Evolutionary conservation across 1,140 invertebrate species (phyloP).

Genomic region (Cheumatopsyche charites): DNA sequence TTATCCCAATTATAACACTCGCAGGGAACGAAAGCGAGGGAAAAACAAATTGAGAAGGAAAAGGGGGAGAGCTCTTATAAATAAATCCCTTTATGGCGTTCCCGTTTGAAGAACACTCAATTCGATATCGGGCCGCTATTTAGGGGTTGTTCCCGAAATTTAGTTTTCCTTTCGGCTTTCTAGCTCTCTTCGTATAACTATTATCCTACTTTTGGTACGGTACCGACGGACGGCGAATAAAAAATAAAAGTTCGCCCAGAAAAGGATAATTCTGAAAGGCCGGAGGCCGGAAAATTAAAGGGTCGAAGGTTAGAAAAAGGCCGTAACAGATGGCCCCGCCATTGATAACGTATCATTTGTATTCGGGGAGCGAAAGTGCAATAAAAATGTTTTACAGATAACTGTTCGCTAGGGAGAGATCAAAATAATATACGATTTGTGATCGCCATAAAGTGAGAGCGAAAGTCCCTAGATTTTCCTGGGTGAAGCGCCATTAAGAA

Average conservation of each 20-base stretch:
- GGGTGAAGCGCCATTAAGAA: slow-evolving; percentile 23
- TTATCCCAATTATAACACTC: slow-evolving; percentile 6
- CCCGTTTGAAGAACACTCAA: slow-evolving; percentile 25
- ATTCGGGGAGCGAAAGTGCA: slow-evolving; percentile 45
- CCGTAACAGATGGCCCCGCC: slow-evolving; percentile 43
- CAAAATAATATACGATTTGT: slow-evolving; percentile 44
- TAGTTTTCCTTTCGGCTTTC: slow-evolving; percentile 4
- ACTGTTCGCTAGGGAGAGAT: slow-evolving; percentile 44
- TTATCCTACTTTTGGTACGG: slow-evolving; percentile 9
- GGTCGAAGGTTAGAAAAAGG: slow-evolving; percentile 42
- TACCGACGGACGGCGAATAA: slow-evolving; percentile 6
- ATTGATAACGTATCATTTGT: slow-evolving; percentile 47
- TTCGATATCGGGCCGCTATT: slow-evolving; percentile 25
- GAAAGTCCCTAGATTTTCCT: slow-evolving; percentile 20
- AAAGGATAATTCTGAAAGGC: slow-evolving; percentile 15
- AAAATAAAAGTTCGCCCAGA: slow-evolving; percentile 15
- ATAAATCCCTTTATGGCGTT: slow-evolving; percentile 28
- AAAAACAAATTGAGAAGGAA: background rate
- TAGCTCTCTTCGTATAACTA: slow-evolving; percentile 19
- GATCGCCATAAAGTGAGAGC: slow-evolving; percentile 36
- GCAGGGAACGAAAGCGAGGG: background rate
- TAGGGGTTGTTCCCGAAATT: slow-evolving; percentile 20
- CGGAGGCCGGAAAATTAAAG: slow-evolving; percentile 33
- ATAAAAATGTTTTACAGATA: slow-evolving; percentile 48
- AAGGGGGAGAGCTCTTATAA: slow-evolving; percentile 1